These are phyloP conservation scores for Gymnopithys bicolor DNA, from an alignment of 2,797 vertebrate species.

Conservation along the genomic window DNA sequence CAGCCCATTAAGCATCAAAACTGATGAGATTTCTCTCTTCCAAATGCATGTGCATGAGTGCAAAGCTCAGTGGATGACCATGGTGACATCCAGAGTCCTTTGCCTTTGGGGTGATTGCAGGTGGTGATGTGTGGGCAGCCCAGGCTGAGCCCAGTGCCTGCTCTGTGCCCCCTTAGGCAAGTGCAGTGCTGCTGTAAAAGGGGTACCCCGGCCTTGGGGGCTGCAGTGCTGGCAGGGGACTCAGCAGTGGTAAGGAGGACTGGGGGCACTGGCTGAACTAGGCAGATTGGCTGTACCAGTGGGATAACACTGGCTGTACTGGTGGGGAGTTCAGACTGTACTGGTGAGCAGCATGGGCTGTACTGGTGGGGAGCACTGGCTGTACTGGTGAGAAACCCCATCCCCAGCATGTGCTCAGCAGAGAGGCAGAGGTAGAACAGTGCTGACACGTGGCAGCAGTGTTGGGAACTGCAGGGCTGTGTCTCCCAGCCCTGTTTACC, in stretches of 20 bases:
- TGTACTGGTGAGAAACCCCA: background rate
- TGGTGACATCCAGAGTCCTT: background rate
- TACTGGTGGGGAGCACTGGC: background rate
- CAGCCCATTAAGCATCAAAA: background rate
- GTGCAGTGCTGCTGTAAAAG: background rate
- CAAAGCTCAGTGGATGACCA: accelerated
- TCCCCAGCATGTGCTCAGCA: background rate
- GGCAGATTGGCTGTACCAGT: background rate
- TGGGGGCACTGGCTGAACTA: background rate
- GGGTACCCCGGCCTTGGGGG: background rate
- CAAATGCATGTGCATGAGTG: background rate
- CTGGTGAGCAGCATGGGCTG: background rate
- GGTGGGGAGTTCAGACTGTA: background rate
- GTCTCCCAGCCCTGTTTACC: background rate
- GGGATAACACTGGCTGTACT: background rate
- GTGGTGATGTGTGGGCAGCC: background rate
- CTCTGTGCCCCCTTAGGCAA: background rate
- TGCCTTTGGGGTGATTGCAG: background rate
- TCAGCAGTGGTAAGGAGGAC: background rate
- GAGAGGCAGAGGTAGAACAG: background rate
- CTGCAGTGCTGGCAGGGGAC: accelerated
- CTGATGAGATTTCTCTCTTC: background rate
- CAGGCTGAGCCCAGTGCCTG: accelerated
- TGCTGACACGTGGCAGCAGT: background rate
- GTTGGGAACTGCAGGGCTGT: background rate